Percentiles rank a stretch among this genome's conserved stretches.
Evolutionary conservation across 1,140 invertebrate species (phyloP).

Genomic region (Sarcophaga bullata): DNA sequence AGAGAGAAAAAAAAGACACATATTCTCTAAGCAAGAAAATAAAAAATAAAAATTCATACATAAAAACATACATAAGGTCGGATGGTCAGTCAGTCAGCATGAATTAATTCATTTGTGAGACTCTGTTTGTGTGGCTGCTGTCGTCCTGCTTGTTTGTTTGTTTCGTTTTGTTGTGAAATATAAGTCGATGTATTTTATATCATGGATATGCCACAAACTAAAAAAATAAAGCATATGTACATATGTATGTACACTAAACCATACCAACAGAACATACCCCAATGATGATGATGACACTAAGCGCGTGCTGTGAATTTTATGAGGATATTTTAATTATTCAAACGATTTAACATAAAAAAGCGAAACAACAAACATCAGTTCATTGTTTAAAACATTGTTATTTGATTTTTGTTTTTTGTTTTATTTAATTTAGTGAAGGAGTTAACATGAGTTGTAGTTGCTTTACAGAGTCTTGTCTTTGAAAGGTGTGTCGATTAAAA

Average conservation of each 20-base stretch:
- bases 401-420: too few species aligned
- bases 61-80: neutral
- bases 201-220: neutral
- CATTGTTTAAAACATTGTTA: neutral
- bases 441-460: neutral
- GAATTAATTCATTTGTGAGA: constrained; percentile 6
- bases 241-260: neutral
- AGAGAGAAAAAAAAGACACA: too few species aligned
- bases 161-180: neutral
- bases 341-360: constrained; percentile 16
- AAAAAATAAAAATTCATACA: neutral
- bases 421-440: neutral
- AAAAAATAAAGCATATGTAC: neutral
- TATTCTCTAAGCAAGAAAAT: neutral
- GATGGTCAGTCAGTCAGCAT: neutral
- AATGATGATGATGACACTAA: constrained; percentile 47
- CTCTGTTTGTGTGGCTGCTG: neutral
- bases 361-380: constrained; percentile 8
- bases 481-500: neutral
- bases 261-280: constrained; percentile 23
- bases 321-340: constrained; percentile 47
- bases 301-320: constrained; percentile 50
- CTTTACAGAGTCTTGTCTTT: neutral
- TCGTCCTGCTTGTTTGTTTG: neutral
- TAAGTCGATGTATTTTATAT: neutral